Evolutionary conservation across 1,140 invertebrate species (phyloP), one percentile per base, ranked within the genome.

Genomic region (Drosophila chauvacae): DNA sequence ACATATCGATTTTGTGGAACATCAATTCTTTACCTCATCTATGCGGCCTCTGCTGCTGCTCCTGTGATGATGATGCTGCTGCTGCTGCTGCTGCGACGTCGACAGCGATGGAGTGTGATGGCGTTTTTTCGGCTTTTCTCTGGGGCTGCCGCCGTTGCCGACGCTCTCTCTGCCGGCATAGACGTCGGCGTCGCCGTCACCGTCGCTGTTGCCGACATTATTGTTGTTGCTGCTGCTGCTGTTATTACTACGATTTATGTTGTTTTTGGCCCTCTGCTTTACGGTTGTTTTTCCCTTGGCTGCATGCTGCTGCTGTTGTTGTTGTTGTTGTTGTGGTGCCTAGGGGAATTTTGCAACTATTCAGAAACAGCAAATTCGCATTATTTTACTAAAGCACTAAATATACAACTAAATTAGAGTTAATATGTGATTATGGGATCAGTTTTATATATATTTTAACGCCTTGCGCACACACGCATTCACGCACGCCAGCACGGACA

Each of bases 301-400:
- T 35, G 71, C 10, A 56, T 39, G 66, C 20, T 62, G 55, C 23
- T 45, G 47, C 1, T 60, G 55, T 14, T 50, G 57, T 14, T 33
- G 58, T 20, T 60, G 47, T 35, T 57, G 74, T 47, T 55, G 76
- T 48, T 70, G 78, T 90, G 85, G 84, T 91, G 84, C 91, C 91
- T 92, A 92, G 77, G 81, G 91, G 91, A 92, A 92, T 85, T 91
- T 83, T 81, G 61, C 82, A 92, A 92, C 91, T 92, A 92, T 92
- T 92, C 91, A 92, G 91, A 92, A 92, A 92, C 91, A 92, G 91
- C 91, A 92, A 92, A 92, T 91, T 86, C 85, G 74, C 68, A 91
- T 92, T 92, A 92, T 92, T 92, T 83, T 69, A 84, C 81, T 85
- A 90, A 81, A 90, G 72, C 78, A 86, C 86, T 90, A 86, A 47